phyloP scores from a whole-genome alignment of 2,797 vertebrate genomes.

The Sebastes matsubarae region DNA sequence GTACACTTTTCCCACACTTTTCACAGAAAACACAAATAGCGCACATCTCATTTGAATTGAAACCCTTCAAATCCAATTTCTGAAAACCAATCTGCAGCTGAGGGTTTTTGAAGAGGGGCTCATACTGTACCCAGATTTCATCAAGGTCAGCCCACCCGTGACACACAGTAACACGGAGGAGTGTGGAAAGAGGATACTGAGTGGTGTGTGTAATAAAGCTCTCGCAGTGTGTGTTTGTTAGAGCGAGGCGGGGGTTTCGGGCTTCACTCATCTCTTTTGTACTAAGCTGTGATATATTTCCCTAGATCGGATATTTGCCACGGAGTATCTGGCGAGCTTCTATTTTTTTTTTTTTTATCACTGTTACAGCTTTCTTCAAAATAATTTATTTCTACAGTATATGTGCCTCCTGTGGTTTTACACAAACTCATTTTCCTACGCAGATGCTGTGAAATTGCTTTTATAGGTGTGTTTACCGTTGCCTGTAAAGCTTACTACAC shows the following conservation, averaged over 20 bases:
- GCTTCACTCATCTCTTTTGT: constrained; percentile 7
- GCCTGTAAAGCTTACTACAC: constrained; percentile 3
- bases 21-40: neutral
- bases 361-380: neutral
- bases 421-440: constrained; percentile 45
- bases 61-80: constrained; percentile 4
- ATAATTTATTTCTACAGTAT: constrained; percentile 27
- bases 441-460: constrained; percentile 71
- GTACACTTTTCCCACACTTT: neutral
- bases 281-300: constrained; percentile 20
- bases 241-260: neutral
- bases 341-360: neutral
- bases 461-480: constrained; percentile 51
- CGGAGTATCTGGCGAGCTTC: neutral
- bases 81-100: constrained; percentile 14
- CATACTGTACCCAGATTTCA: neutral
- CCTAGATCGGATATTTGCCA: constrained; percentile 15
- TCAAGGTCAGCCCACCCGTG: constrained; percentile 13
- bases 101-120: neutral
- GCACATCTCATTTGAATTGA: neutral
- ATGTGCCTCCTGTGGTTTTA: constrained; percentile 30
- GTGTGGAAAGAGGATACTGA: neutral
- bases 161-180: neutral
- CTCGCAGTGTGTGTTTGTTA: neutral
- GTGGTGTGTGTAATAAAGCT: constrained; percentile 1